Evolutionary conservation across 1,140 invertebrate species (phyloP), one percentile per base, ranked within the genome.

Genomic region (Nasonia longicornis): DNA sequence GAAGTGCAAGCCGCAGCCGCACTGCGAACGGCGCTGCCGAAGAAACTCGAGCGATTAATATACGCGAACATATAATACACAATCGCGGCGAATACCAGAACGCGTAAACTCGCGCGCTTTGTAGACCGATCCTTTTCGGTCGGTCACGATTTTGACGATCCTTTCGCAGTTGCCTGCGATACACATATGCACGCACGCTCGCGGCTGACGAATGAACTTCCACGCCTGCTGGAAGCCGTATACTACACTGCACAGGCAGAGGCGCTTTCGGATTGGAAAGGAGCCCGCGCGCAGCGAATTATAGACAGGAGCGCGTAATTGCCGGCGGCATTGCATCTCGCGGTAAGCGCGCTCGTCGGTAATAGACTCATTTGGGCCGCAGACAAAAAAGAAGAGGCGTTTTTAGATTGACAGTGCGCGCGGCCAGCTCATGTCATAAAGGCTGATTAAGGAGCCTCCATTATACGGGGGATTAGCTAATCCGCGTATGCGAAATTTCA

Each of bases 361-460:
- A 76, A 81, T 76, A 45, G 74, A 81, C 74, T 72, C 74, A 77
- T 81, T 77, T 81, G 64, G 48, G 1, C 2, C 42, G 42, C 35
- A 22, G 22, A 31, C 42, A 48, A 20, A 80, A 48, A 52, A 73
- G 14, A 70, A 11, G 29, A 31, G 22, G 20, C 14, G n/a, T 14
- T 11, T 22, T 26, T 7, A n/a, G 63, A 74, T 80, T 75, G 79
- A 75, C 79, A 80, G 42, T 22, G 38, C 6, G 2, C 26, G 20
- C 71, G 48, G 38, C 10, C 10, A 64, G 26, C 26, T 73, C 12
- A 12, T 42, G 67, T 26, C n/a, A 31, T 58, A 80, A 70, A 66
- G 2, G 10, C 42, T 58, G 63, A 80, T 81, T 63, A 71, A 81
- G 58, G 26, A 67, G 7, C 29, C 29, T 42, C 8, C 26, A 67